Evolutionary conservation across 2,113 vertebrate species (phyloP).

Genomic region (Pandion haliaetus): DNA sequence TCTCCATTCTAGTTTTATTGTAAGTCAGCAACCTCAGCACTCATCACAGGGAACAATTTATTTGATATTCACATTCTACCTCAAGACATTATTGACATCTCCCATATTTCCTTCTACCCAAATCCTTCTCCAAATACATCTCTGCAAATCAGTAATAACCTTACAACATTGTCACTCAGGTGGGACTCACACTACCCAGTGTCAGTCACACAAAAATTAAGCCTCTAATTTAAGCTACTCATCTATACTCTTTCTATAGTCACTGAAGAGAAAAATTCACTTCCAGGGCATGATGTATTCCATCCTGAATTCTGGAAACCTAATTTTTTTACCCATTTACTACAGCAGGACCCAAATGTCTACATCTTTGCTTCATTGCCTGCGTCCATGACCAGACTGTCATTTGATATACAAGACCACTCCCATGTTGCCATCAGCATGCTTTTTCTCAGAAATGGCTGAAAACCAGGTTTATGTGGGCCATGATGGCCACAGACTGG

Average conservation of each 20-base stretch:
- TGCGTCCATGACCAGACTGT: background rate
- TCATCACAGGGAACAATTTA: background rate
- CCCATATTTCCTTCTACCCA: background rate
- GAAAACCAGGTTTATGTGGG: background rate
- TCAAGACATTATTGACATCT: background rate
- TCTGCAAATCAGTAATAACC: background rate
- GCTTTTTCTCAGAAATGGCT: background rate
- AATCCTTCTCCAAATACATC: background rate
- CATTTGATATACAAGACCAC: background rate
- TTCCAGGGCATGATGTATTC: background rate
- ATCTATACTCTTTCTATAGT: background rate
- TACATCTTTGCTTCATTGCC: background rate
- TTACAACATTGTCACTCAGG: background rate
- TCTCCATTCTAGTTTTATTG: background rate
- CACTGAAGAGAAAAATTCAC: background rate
- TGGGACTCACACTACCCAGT: background rate
- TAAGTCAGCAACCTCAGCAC: background rate
- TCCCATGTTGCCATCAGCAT: background rate
- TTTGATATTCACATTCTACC: background rate
- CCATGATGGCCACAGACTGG: background rate
- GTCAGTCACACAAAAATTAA: background rate
- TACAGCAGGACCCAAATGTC: background rate
- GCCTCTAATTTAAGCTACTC: background rate
- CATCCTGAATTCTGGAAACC: background rate
- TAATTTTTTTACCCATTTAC: background rate